Evolutionary conservation across 2,888 invertebrate genomes (phyloP), one percentile per base, ranked within the genome.

Genomic region (Hybos culiciformis): DNA sequence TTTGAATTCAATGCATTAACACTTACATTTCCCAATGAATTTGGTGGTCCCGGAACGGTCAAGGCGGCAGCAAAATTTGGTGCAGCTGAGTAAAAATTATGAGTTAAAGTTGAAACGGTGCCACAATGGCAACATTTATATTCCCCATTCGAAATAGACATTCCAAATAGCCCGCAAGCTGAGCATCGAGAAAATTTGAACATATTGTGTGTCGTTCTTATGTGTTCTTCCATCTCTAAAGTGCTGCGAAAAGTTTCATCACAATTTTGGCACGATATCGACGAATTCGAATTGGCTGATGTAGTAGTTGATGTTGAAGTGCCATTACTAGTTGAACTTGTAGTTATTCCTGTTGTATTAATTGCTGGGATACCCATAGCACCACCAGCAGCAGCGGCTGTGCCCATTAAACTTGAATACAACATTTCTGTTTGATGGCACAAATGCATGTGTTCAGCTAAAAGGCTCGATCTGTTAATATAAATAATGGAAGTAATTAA

Each of bases 71-170:
- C 1, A 54, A 53, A 8, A 56, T 55, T 15, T 39, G 34, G 5
- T 54, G 52, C 42, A 58, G 24, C 53, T 58, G 32, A 32, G 14
- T 36, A 19, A 7, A 36, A 20, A 36, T 20, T 36, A 21, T 20
- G 29, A 29, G n/a, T n/a, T 29, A 29, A n/a, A 14, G 36, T 14
- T 41, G 60, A 59, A 5, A 62, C 53, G 7, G 60, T 54, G 5
- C 63, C 62, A 48, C 63, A 63, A 42, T 63, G 60, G 44, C 59
- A 50, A 50, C 63, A 63, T 51, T 63, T 63, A 45, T 58, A 63
- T 50, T 61, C 61, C 43, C 57, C 60, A 46, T 62, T 60, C 15
- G 57, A 53, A 23, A 61, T 57, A 21, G 63, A 58, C 14, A 62
- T 56, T 15, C 63, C 61, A 48, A 62, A 63, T 45, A 63, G 54